Conservation (phyloP, 2,797 vertebrate species). For the Aplochiton taeniatus region DNA sequence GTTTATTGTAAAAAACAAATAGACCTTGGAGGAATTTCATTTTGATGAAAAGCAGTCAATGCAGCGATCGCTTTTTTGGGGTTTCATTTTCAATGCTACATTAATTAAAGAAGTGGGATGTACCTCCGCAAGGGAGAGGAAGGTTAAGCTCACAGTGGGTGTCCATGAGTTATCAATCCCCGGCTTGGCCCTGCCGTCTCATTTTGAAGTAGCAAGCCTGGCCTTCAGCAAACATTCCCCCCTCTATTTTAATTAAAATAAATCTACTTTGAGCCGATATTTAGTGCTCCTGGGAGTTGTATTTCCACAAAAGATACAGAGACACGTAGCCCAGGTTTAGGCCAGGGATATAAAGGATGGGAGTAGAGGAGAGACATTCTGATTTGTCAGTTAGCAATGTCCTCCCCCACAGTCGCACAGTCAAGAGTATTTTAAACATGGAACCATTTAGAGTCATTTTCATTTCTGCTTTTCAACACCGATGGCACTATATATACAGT, state of each 20-base stretch:
- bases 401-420: conserved; percentile 59
- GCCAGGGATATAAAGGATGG: conserved; percentile 54
- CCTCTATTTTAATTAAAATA: conserved; percentile 80
- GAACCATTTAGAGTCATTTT: conserved; percentile 58
- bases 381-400: conserved; percentile 67
- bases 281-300: conserved; percentile 61
- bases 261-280: conserved; percentile 77
- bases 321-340: conserved; percentile 68
- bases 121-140: conserved; percentile 37
- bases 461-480: conserved; percentile 51
- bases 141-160: conserved; percentile 35
- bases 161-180: conserved; percentile 48
- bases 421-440: conserved; percentile 71
- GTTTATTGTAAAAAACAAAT: no score
- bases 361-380: conserved; percentile 56
- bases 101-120: conserved; percentile 45
- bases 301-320: conserved; percentile 44
- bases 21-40: no score
- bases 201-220: conserved; percentile 56
- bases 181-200: conserved; percentile 39
- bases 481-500: conserved; percentile 67
- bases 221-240: conserved; percentile 67
- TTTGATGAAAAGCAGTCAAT: background rate
- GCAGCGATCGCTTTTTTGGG: background rate
- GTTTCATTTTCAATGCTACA: conserved; percentile 41